Evolutionary conservation across 2,888 invertebrate genomes (phyloP).

Genomic region (Melolontha melolontha): DNA sequence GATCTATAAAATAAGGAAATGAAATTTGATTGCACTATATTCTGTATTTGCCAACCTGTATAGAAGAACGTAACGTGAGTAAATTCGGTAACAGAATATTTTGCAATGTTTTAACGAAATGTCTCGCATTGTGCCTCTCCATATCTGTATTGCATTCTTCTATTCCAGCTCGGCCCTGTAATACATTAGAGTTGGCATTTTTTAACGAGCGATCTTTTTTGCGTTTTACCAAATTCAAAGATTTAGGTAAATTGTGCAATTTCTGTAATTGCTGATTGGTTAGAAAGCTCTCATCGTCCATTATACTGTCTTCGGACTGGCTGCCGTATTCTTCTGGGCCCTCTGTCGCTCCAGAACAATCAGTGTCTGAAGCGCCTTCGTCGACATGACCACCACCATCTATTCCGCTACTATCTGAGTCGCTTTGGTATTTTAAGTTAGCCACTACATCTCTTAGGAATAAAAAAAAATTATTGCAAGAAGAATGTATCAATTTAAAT

Average conservation of each 20-base stretch:
- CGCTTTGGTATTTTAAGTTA: constrained; percentile 72
- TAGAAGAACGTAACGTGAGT: constrained; percentile 80
- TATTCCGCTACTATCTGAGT: constrained; percentile 72
- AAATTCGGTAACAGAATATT: constrained; percentile 82
- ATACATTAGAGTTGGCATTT: constrained; percentile 29
- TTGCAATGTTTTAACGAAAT: constrained; percentile 83
- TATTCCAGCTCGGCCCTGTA: constrained; percentile 63
- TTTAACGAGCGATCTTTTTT: constrained; percentile 49
- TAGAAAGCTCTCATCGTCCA: constrained; percentile 81
- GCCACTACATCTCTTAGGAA: constrained; percentile 76
- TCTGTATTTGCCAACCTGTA: constrained; percentile 71
- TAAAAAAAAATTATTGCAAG: background rate
- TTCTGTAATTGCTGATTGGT: constrained; percentile 65
- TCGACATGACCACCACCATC: constrained; percentile 63
- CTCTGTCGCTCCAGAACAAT: constrained; percentile 73
- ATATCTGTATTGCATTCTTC: constrained; percentile 82
- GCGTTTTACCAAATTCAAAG: constrained; percentile 67
- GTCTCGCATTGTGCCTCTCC: constrained; percentile 87
- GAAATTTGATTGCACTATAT: background rate
- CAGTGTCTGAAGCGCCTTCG: constrained; percentile 63
- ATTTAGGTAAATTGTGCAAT: constrained; percentile 70
- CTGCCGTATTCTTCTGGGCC: constrained; percentile 77
- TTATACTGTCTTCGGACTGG: constrained; percentile 76
- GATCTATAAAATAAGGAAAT: constrained; percentile 66
- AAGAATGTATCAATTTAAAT: background rate